phyloP scores from a whole-genome alignment of 2,888 invertebrate species.

The Cryptosula pallasiana region DNA sequence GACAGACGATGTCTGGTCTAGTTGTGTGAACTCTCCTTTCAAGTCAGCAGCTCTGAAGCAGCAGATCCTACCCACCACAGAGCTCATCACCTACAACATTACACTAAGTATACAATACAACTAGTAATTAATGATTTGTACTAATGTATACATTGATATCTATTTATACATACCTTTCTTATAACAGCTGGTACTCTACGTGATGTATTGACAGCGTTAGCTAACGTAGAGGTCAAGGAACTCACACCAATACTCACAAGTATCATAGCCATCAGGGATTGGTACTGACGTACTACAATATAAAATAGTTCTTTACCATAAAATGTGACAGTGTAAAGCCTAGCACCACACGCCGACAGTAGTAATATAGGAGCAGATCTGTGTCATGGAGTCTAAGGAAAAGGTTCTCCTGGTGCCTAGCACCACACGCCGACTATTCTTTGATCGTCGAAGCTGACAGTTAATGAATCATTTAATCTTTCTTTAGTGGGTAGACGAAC shows the following conservation, averaged over 20 bases:
- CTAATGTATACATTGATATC: neutral
- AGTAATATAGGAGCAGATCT: no score
- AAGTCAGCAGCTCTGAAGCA: neutral
- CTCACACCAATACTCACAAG: neutral
- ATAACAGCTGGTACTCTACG: constrained; percentile 4
- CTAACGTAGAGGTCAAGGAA: neutral
- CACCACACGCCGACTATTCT: no score
- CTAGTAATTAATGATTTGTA: no score
- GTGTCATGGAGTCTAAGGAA: no score
- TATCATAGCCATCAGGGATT: neutral
- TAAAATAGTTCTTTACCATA: no score
- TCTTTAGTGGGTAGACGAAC: no score
- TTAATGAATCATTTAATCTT: no score
- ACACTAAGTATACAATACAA: neutral
- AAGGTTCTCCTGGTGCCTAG: no score
- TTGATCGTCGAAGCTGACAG: no score
- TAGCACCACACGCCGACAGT: no score
- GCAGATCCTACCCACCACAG: neutral
- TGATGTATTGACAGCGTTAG: neutral
- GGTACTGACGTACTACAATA: no score
- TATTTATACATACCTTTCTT: neutral
- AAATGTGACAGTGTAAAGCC: no score
- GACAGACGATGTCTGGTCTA: neutral
- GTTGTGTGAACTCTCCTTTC: neutral
- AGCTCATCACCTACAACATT: neutral